These are phyloP conservation scores for Calephelis virginiensis DNA, from an alignment of 1,140 invertebrate species.

Conservation along the genomic window DNA sequence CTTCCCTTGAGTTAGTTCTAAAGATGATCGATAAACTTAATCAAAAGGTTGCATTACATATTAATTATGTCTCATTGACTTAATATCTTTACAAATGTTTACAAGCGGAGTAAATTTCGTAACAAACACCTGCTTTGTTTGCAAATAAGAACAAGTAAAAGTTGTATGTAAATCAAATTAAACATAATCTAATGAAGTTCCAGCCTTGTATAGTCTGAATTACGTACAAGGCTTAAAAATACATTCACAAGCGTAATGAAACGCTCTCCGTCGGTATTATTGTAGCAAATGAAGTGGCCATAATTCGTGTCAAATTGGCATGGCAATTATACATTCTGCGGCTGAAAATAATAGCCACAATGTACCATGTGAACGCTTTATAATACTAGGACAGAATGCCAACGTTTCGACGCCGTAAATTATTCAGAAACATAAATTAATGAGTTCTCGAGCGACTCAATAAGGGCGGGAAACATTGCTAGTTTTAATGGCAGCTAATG, in stretches of 20 bases:
- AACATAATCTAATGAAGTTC: neutral
- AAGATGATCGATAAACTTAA: too few species aligned
- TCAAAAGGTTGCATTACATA: too few species aligned
- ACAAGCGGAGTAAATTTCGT: too few species aligned
- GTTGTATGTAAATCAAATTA: too few species aligned
- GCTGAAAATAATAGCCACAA: constrained; percentile 35
- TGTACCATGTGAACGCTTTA: constrained; percentile 28
- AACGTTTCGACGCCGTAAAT: constrained; percentile 20
- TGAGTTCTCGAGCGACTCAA: constrained; percentile 13
- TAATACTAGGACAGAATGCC: constrained; percentile 29
- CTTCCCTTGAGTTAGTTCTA: too few species aligned
- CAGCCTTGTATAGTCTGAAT: neutral
- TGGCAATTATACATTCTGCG: constrained; percentile 40
- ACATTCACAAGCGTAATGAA: constrained; percentile 34
- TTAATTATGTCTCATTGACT: too few species aligned
- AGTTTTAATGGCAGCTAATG: constrained; percentile 10
- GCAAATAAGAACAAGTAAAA: too few species aligned
- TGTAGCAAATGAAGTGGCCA: constrained; percentile 39
- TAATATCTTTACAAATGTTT: too few species aligned
- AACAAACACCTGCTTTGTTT: too few species aligned
- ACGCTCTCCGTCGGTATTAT: constrained; percentile 33
- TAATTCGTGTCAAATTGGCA: constrained; percentile 48
- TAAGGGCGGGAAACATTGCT: constrained; percentile 9
- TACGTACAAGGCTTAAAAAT: constrained; percentile 32
- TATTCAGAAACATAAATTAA: constrained; percentile 17